Base-by-base conservation (phyloP, 2,797 vertebrate species). In the Danio tinwini region DNA sequence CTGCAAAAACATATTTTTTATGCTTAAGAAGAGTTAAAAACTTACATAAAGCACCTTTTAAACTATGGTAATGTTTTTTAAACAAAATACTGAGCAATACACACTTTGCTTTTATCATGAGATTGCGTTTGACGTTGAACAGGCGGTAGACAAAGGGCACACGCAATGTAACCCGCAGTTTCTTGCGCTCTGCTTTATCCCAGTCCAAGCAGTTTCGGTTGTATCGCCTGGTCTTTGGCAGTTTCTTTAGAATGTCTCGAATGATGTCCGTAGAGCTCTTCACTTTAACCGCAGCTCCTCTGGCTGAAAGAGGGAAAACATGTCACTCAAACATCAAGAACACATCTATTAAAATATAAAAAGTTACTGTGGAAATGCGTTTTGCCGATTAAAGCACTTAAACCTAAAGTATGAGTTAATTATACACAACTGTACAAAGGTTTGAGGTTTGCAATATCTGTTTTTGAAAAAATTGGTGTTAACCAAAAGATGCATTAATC, bases 71-170 rank as follows among this genome's bases (percentile, higher is more conserved):
- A 53, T 12, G 3, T 53, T 70, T 70, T 5, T 63, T 65, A 5
- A 12, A 29, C 9, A 1, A 53, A 42, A 50, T 42, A 17, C 29
- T 50, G 47, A 71, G 62, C 19, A 12, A 42, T 19, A 72, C 59
- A 53, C 8, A 84, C 78, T 89, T 96, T 94, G 88, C 92, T 56
- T 92, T 94, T 2, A 78, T 50, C 7, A 92, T 40, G 19, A 86
- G 87, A 5, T 81, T 80, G 78, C 89, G 95, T 85, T 90, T 92
- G 1, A 21, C 7, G 29, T 75, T 85, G 83, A 94, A 93, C 2
- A 92, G 7, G 7, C 87, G 87, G 72, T 84, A 94, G 5, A 97
- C 13, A 7, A 91, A 90, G 0, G 95, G 96, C 42, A 96, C 86
- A 0, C 76, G 72, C 2, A 96, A 89, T 0, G 91, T 86, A 40